These are phyloP conservation scores for Drosophila falleni DNA, from an alignment of 2,888 invertebrate species.

Conservation along the genomic window DNA sequence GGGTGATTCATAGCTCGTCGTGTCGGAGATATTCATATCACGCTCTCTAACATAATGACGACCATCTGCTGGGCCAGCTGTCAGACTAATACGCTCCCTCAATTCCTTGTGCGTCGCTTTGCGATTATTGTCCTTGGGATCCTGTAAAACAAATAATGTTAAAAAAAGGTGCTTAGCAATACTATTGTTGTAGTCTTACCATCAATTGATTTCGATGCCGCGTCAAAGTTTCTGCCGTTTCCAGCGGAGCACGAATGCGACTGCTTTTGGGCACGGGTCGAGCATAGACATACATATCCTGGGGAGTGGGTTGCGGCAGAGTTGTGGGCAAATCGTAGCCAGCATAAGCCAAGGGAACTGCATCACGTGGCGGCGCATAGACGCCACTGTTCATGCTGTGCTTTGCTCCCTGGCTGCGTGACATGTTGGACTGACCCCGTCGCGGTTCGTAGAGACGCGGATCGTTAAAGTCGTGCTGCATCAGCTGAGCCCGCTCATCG, in stretches of 20 bases:
- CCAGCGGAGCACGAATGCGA: slow-evolving; percentile 49
- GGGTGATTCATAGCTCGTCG: slow-evolving; percentile 74
- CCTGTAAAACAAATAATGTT: slow-evolving; percentile 30
- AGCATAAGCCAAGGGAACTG: slow-evolving; percentile 26
- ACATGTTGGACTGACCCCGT: slow-evolving; percentile 22
- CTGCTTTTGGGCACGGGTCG: slow-evolving; percentile 73
- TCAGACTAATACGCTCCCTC: slow-evolving; percentile 66
- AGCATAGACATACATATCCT: slow-evolving; percentile 79
- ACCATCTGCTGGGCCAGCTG: slow-evolving; percentile 46
- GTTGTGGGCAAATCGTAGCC: slow-evolving; percentile 64
- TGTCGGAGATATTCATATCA: slow-evolving; percentile 70
- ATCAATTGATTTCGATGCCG: slow-evolving; percentile 68
- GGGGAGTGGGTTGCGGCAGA: slow-evolving; percentile 47
- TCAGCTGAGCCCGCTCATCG: slow-evolving; percentile 81
- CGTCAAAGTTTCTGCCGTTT: slow-evolving; percentile 36
- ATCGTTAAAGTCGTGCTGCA: slow-evolving; percentile 76
- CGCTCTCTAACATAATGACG: slow-evolving; percentile 55
- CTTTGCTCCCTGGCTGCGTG: slow-evolving; percentile 16
- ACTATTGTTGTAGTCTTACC: slow-evolving; percentile 40
- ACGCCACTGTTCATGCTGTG: slow-evolving; percentile 27
- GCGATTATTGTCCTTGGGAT: slow-evolving; percentile 75
- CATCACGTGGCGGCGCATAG: slow-evolving; percentile 63
- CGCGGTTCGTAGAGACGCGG: slow-evolving; percentile 59
- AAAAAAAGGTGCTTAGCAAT: too few relatives aligned
- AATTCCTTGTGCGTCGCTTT: slow-evolving; percentile 77